Percentiles rank a stretch among this genome's conserved stretches.
Conservation (phyloP, 2,797 vertebrate genomes). For the Mormyrops boulengeri region DNA sequence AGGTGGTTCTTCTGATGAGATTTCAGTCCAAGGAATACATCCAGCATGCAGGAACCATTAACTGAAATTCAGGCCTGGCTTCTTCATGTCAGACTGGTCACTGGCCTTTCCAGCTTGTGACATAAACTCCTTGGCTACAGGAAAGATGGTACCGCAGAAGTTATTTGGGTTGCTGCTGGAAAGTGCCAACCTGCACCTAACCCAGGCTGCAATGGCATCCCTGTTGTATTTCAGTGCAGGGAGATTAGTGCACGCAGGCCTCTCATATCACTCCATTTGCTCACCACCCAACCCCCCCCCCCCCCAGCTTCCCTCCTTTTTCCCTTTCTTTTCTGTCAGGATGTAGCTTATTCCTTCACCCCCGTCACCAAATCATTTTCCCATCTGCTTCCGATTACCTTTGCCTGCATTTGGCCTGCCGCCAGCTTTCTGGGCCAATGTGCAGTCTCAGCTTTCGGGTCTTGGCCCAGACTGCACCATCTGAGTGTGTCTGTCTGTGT, state of each 20-base stretch:
- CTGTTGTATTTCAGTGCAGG: slow-evolving; percentile 43
- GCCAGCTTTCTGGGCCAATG: slow-evolving; percentile 66
- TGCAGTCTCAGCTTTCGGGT: slow-evolving; percentile 54
- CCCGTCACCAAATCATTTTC: slow-evolving; percentile 67
- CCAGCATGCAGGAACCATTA: not conserved
- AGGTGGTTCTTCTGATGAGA: not conserved
- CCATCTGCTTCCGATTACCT: slow-evolving; percentile 89
- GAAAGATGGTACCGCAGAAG: not conserved
- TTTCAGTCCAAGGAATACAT: not conserved
- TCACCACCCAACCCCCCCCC: not conserved
- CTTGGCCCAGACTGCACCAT: slow-evolving; percentile 47
- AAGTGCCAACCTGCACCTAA: slow-evolving; percentile 30
- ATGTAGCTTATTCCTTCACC: slow-evolving; percentile 69
- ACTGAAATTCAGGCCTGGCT: not conserved
- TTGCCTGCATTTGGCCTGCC: slow-evolving; percentile 69
- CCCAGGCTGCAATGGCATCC: slow-evolving; percentile 46
- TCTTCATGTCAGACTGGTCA: not conserved
- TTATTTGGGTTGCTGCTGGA: not conserved
- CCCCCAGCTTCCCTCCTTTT: not conserved
- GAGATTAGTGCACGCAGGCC: slow-evolving; percentile 11
- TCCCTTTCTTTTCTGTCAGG: slow-evolving; percentile 44
- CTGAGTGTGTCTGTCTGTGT: not conserved
- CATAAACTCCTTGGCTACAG: not conserved
- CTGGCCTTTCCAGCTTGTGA: not conserved
- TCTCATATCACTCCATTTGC: not conserved